A percentile compares a stretch with the other conserved stretches of the same genome.
These are phyloP conservation scores for Phrynocephalus guinanensis DNA, from an alignment of 2,797 vertebrate species.

Conservation along the genomic window DNA sequence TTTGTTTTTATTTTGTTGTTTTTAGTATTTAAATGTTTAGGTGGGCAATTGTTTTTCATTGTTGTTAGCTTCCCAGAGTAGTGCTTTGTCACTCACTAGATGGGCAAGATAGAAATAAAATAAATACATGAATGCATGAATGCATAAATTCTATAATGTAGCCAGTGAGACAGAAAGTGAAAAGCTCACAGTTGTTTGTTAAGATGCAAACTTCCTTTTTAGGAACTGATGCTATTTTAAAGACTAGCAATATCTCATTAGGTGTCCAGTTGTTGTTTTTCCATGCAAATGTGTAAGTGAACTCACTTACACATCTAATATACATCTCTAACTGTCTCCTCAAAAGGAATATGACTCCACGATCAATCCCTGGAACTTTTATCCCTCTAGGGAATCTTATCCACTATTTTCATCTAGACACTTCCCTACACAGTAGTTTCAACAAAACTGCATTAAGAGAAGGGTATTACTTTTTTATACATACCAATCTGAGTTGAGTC, in stretches of 20 bases:
- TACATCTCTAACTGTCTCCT: neutral
- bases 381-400: neutral
- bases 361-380: neutral
- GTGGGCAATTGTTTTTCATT: too few relatives aligned
- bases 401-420: neutral
- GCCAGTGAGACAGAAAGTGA: neutral
- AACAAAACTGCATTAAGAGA: neutral
- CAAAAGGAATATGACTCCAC: neutral
- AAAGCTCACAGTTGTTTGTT: neutral
- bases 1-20: too few relatives aligned
- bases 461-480: neutral
- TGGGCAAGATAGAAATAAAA: too few relatives aligned
- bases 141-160: neutral
- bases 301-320: neutral
- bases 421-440: neutral
- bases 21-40: too few relatives aligned
- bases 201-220: neutral
- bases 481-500: neutral
- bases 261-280: neutral
- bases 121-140: too few relatives aligned
- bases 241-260: neutral
- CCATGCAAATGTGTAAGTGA: neutral
- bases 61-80: too few relatives aligned
- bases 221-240: neutral
- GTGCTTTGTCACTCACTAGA: too few relatives aligned